Percentiles rank a stretch among this genome's conserved stretches.
phyloP scores from a whole-genome alignment of 1,140 invertebrate species.

The Arctopsyche grandis region DNA sequence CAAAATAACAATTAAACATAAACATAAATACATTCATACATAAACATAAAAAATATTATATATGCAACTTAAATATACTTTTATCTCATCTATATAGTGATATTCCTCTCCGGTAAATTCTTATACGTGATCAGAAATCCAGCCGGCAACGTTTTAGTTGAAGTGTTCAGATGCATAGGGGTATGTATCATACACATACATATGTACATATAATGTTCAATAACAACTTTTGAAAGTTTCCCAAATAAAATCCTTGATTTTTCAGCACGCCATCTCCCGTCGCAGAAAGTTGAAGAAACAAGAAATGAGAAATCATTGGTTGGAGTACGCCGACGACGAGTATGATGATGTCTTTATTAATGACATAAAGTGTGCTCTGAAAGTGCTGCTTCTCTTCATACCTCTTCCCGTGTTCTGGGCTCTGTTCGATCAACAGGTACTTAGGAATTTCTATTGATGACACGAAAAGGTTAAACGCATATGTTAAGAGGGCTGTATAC shows the following conservation, averaged over 20 bases:
- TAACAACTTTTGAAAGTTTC: too few species aligned
- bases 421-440: constrained; percentile 79
- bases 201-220: too few species aligned
- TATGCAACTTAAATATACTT: too few species aligned
- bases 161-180: constrained; percentile 79
- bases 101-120: constrained; percentile 82
- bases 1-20: too few species aligned
- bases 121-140: constrained; percentile 83
- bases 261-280: constrained; percentile 61
- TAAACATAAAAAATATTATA: too few species aligned
- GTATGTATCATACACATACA: constrained; percentile 70
- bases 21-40: too few species aligned
- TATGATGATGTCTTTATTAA: constrained; percentile 71
- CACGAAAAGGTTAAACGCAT: too few species aligned
- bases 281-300: constrained; percentile 61
- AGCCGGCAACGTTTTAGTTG: constrained; percentile 83
- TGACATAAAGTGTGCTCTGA: constrained; percentile 76
- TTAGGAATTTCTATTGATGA: too few species aligned
- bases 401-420: constrained; percentile 88
- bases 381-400: constrained; percentile 78
- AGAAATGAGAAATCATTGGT: constrained; percentile 76
- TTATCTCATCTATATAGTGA: constrained; percentile 65
- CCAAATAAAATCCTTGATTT: too few species aligned
- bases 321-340: constrained; percentile 83
- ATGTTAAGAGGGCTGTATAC: too few species aligned